phyloP scores from a whole-genome alignment of 2,888 invertebrate species.

The Caenorhabditis imperialis region DNA sequence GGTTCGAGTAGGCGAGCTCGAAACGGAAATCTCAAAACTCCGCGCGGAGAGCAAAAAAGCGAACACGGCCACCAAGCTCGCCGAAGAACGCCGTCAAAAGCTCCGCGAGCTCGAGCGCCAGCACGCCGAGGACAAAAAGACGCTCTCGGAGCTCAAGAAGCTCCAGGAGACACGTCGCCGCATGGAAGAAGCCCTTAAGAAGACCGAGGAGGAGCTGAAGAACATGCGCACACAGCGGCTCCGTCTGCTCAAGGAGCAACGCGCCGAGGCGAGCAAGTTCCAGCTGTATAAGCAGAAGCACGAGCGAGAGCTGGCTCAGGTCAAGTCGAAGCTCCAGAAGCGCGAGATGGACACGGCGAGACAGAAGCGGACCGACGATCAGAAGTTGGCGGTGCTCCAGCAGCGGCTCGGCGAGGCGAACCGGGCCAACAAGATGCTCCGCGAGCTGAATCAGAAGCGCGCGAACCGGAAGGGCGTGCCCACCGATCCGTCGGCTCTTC shows the following conservation, averaged over 20 bases:
- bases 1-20: constrained; percentile 41
- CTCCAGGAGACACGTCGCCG: constrained; percentile 43
- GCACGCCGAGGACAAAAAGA: constrained; percentile 52
- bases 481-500: constrained; percentile 31
- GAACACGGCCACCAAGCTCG: constrained; percentile 44
- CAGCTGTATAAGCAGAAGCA: constrained; percentile 48
- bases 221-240: constrained; percentile 56
- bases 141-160: constrained; percentile 49
- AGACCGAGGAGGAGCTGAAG: constrained; percentile 57
- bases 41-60: constrained; percentile 46
- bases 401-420: constrained; percentile 49
- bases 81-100: constrained; percentile 63
- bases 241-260: constrained; percentile 54
- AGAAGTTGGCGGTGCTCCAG: constrained; percentile 60
- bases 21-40: constrained; percentile 48
- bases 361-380: constrained; percentile 51
- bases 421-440: constrained; percentile 44
- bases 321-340: constrained; percentile 64
- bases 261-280: constrained; percentile 61
- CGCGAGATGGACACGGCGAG: constrained; percentile 53
- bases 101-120: constrained; percentile 62
- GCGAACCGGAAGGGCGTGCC: constrained; percentile 40
- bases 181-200: constrained; percentile 47
- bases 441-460: constrained; percentile 42
- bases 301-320: constrained; percentile 59